Evolutionary conservation across 1,140 invertebrate genomes (phyloP).

Genomic region (Drosophila orosa): DNA sequence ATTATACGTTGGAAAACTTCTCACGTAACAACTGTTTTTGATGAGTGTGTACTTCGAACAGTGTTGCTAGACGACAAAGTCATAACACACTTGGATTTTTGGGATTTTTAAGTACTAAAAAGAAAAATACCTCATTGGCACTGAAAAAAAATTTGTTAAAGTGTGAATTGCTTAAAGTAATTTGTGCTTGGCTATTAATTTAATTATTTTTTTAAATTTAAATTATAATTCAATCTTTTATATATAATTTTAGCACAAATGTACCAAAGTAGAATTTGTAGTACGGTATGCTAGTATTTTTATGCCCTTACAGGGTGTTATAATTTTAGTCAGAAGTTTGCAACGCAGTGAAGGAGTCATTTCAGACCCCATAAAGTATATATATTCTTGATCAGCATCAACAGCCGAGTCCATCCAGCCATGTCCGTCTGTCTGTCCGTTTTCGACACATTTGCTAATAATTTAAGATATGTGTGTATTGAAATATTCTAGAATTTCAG

Average conservation of each 20-base stretch:
- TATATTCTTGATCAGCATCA: too few relatives aligned
- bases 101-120: neutral
- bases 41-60: conserved; percentile 46
- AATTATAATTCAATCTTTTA: neutral
- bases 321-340: too few relatives aligned
- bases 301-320: too few relatives aligned
- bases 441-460: too few relatives aligned
- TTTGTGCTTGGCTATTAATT: neutral
- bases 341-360: too few relatives aligned
- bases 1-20: conserved; percentile 64
- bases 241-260: neutral
- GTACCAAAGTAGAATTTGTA: neutral
- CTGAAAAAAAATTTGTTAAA: neutral
- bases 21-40: conserved; percentile 75
- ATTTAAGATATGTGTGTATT: too few relatives aligned
- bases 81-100: neutral
- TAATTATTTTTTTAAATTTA: too few relatives aligned
- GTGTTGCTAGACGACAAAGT: conserved; percentile 1
- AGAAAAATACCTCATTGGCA: neutral
- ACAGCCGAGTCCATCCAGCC: too few relatives aligned
- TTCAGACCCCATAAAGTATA: too few relatives aligned
- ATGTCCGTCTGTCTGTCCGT: too few relatives aligned
- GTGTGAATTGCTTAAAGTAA: neutral
- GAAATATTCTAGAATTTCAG: too few relatives aligned
- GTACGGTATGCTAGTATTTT: neutral